Evolutionary conservation across 1,140 invertebrate species (phyloP).

Genomic region (Trichonephila clavipes): DNA sequence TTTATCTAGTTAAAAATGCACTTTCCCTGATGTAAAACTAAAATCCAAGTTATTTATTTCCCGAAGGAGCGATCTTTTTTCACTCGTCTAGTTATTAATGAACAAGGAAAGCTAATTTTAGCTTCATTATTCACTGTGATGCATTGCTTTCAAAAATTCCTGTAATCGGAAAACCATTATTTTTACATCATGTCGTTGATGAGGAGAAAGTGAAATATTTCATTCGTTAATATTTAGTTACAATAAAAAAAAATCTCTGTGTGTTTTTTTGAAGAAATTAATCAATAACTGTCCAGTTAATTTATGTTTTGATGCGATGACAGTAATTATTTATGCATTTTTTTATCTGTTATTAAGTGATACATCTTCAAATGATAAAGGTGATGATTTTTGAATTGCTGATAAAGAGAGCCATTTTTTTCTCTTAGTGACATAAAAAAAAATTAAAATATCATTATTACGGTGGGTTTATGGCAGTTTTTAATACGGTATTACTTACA

Average conservation of each 20-base stretch:
- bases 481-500: too few species aligned
- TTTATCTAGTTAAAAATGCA: neutral
- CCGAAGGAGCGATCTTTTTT: neutral
- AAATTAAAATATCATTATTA: too few species aligned
- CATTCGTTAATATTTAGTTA: slow-evolving; percentile 26
- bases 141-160: slow-evolving; percentile 1
- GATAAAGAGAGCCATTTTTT: neutral
- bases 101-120: slow-evolving; percentile 13
- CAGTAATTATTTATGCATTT: neutral
- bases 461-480: too few species aligned
- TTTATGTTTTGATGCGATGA: neutral
- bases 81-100: slow-evolving; percentile 31
- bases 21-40: neutral
- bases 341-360: neutral
- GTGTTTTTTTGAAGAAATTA: neutral
- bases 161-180: slow-evolving; percentile 62
- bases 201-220: slow-evolving; percentile 29
- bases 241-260: neutral
- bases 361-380: neutral
- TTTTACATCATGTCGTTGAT: slow-evolving; percentile 6
- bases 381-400: neutral
- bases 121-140: slow-evolving; percentile 40
- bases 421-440: too few species aligned
- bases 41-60: neutral
- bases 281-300: neutral